phyloP scores from a whole-genome alignment of 1,140 invertebrate species.

The Chrysoperla carnea region DNA sequence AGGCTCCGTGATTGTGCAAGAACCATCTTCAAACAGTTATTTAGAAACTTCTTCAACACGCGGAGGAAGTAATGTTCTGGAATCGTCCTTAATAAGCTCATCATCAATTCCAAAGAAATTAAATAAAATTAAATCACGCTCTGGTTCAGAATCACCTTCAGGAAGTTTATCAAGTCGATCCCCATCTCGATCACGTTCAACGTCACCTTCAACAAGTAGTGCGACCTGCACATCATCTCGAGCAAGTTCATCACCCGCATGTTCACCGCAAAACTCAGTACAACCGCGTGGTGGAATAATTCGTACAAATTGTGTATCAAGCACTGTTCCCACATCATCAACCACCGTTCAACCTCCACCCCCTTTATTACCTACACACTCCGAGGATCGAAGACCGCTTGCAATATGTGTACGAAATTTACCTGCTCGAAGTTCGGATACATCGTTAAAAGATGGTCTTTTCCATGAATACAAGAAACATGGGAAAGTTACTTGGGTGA shows the following conservation, averaged over 20 bases:
- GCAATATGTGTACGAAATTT: slow-evolving; percentile 86
- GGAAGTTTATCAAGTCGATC: slow-evolving; percentile 28
- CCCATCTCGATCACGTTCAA: slow-evolving; percentile 30
- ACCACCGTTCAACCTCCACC: slow-evolving; percentile 18
- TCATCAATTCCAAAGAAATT: slow-evolving; percentile 19
- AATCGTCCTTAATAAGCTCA: slow-evolving; percentile 12
- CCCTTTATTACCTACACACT: slow-evolving; percentile 28
- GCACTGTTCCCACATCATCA: slow-evolving; percentile 11
- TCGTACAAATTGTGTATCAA: too few species aligned
- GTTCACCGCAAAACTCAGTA: slow-evolving; percentile 12
- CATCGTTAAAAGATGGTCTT: slow-evolving; percentile 88
- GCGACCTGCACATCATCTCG: slow-evolving; percentile 17
- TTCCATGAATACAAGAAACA: slow-evolving; percentile 98
- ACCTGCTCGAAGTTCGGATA: slow-evolving; percentile 75
- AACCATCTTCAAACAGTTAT: slow-evolving; percentile 11
- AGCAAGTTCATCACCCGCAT: slow-evolving; percentile 17
- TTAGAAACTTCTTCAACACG: slow-evolving; percentile 21
- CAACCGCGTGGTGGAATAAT: slow-evolving; percentile 17
- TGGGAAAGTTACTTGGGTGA: slow-evolving; percentile 91
- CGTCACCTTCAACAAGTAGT: slow-evolving; percentile 22
- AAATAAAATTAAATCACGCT: slow-evolving; percentile 23
- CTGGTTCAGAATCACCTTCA: slow-evolving; percentile 22
- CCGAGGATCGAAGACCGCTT: slow-evolving; percentile 56
- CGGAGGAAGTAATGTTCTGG: slow-evolving; percentile 11
- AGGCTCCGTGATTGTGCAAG: slow-evolving; percentile 15